A percentile compares a stretch with the other conserved stretches of the same genome.
Conservation (phyloP, 2,113 vertebrate genomes). For the Pedetes capensis region DNA sequence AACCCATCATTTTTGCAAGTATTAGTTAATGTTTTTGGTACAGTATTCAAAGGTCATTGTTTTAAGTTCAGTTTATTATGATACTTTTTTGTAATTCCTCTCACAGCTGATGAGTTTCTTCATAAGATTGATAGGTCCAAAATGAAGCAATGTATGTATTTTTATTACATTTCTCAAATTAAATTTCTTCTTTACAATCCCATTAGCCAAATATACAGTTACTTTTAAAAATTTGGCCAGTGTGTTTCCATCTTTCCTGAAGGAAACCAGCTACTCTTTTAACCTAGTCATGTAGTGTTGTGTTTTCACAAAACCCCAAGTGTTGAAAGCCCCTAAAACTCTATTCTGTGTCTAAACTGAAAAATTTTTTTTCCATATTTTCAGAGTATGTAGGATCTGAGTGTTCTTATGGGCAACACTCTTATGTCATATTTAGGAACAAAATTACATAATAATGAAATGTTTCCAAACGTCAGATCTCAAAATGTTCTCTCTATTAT, state of each 20-base stretch:
- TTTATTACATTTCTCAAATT: background rate
- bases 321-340: too few relatives aligned
- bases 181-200: background rate
- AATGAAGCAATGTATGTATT: background rate
- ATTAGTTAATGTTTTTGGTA: background rate
- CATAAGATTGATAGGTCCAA: too few relatives aligned
- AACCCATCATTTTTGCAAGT: background rate
- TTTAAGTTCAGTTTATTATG: background rate
- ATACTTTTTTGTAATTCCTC: background rate
- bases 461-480: background rate
- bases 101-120: background rate
- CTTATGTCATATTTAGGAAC: background rate
- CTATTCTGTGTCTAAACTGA: background rate
- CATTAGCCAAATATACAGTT: too few relatives aligned
- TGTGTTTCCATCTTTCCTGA: background rate
- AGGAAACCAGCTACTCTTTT: background rate
- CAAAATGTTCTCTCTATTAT: background rate
- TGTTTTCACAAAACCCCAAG: background rate
- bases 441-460: background rate
- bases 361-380: background rate
- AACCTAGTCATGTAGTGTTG: background rate
- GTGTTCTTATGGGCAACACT: background rate
- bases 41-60: background rate
- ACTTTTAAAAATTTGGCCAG: background rate
- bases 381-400: background rate